phyloP scores from a whole-genome alignment of 2,888 invertebrate species.

The Lasioglossum calceatum region DNA sequence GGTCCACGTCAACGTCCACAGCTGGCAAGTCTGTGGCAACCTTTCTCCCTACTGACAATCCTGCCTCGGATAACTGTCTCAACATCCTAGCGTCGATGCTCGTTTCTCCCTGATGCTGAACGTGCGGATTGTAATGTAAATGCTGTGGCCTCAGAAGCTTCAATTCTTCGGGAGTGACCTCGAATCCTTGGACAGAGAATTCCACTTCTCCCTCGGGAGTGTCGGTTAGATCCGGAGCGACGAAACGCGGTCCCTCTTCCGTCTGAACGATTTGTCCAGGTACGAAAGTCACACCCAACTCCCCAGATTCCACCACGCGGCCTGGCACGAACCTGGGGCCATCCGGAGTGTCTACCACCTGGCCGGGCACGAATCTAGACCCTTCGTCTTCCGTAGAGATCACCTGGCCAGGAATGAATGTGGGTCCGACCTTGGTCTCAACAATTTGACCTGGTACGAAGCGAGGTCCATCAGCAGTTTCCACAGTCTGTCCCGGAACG shows the following conservation, averaged over 20 bases:
- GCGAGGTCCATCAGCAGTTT: slow-evolving; percentile 89
- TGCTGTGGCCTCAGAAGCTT: slow-evolving; percentile 83
- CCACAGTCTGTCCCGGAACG: slow-evolving; percentile 90
- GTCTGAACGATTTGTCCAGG: slow-evolving; percentile 86
- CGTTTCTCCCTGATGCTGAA: slow-evolving; percentile 85
- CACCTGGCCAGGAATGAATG: slow-evolving; percentile 92
- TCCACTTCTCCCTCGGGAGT: slow-evolving; percentile 88
- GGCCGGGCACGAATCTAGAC: slow-evolving; percentile 86
- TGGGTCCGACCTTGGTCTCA: slow-evolving; percentile 90
- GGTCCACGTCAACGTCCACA: slow-evolving; percentile 86
- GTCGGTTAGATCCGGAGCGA: slow-evolving; percentile 89
- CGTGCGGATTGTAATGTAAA: slow-evolving; percentile 75
- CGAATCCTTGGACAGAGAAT: slow-evolving; percentile 90
- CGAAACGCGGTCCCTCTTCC: slow-evolving; percentile 87
- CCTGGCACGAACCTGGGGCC: slow-evolving; percentile 88
- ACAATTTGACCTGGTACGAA: slow-evolving; percentile 93
- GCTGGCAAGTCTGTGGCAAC: slow-evolving; percentile 87
- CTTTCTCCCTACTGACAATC: slow-evolving; percentile 89
- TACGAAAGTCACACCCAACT: slow-evolving; percentile 84
- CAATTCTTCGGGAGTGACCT: slow-evolving; percentile 85
- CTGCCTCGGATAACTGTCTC: slow-evolving; percentile 88
- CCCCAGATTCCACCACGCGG: slow-evolving; percentile 84
- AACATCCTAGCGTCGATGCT: slow-evolving; percentile 89
- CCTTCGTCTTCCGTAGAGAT: slow-evolving; percentile 87
- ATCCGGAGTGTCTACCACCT: slow-evolving; percentile 90